Conservation (phyloP, 2,797 vertebrate species). For the Apogon hyalosoma region DNA sequence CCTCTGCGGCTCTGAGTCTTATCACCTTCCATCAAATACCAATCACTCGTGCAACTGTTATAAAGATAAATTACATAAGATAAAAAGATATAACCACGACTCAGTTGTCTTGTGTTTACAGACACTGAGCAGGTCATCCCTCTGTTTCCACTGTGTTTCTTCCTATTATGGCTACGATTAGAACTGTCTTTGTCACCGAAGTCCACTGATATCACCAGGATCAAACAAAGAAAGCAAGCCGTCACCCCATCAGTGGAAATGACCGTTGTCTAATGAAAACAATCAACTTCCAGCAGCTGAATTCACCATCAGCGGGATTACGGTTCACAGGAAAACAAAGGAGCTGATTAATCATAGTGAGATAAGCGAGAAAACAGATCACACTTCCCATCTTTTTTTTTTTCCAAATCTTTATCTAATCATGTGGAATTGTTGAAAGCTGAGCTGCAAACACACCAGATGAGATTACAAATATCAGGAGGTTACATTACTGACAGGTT, state of each 20-base stretch:
- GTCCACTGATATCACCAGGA: constrained; percentile 12
- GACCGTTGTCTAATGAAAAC: constrained; percentile 42
- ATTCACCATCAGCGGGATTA: constrained; percentile 26
- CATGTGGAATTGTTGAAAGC: constrained; percentile 22
- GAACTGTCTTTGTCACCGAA: constrained; percentile 11
- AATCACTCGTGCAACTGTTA: not conserved
- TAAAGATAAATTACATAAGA: not conserved
- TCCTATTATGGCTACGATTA: constrained; percentile 23
- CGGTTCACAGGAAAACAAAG: constrained; percentile 45
- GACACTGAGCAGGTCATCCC: not conserved
- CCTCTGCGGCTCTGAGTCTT: not conserved
- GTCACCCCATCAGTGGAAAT: constrained; percentile 33
- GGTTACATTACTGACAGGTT: not conserved
- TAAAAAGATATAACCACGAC: not conserved
- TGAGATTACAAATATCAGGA: not conserved
- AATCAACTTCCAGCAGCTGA: constrained; percentile 45
- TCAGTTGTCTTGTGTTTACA: not conserved
- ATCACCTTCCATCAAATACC: constrained; percentile 10
- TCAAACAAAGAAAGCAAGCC: constrained; percentile 37
- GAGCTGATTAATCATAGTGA: constrained; percentile 47
- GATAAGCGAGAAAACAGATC: constrained; percentile 46
- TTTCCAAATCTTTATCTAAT: constrained; percentile 28
- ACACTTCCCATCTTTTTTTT: constrained; percentile 25
- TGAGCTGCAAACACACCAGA: constrained; percentile 1
- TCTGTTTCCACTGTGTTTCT: constrained; percentile 2